Evolutionary conservation across 1,140 invertebrate genomes (phyloP).

Genomic region (Brachionus rubens): DNA sequence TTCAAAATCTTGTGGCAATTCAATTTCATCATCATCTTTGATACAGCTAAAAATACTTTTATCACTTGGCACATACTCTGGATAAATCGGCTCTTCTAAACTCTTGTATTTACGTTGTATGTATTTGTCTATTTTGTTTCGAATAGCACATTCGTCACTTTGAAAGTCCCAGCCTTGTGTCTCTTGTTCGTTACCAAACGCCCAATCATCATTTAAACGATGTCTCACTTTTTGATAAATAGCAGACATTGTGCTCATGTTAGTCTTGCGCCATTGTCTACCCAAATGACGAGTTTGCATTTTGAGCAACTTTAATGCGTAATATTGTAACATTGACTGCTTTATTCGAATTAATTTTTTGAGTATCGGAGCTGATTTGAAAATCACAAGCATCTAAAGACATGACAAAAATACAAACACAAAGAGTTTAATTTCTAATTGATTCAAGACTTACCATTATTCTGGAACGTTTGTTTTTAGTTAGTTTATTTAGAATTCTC

Average conservation of each 20-base stretch:
- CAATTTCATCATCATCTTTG: neutral
- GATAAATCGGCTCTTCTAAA: neutral
- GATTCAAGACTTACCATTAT: conserved; percentile 74
- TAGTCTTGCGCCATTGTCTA: conserved; percentile 95
- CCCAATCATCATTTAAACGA: conserved; percentile 96
- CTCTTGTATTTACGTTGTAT: conserved; percentile 8
- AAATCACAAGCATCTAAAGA: conserved; percentile 89
- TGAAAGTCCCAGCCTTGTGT: conserved; percentile 46
- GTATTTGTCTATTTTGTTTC: conserved; percentile 30
- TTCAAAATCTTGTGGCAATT: conserved; percentile 20
- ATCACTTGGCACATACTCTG: neutral
- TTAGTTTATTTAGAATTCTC: conserved; percentile 93
- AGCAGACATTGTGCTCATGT: conserved; percentile 99
- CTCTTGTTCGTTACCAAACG: conserved; percentile 79
- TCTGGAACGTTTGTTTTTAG: conserved; percentile 97
- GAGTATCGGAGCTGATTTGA: conserved; percentile 96
- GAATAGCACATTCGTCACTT: conserved; percentile 31
- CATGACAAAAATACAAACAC: conserved; percentile 35
- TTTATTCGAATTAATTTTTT: conserved; percentile 84
- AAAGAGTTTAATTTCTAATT: neutral
- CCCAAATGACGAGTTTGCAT: conserved; percentile 99
- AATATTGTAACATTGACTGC: conserved; percentile 95
- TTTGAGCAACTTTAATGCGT: conserved; percentile 93
- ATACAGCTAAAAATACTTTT: conserved; percentile 5
- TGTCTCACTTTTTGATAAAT: conserved; percentile 89